Conservation (phyloP, 2,797 vertebrate genomes). For the Enteromius mattozi region DNA sequence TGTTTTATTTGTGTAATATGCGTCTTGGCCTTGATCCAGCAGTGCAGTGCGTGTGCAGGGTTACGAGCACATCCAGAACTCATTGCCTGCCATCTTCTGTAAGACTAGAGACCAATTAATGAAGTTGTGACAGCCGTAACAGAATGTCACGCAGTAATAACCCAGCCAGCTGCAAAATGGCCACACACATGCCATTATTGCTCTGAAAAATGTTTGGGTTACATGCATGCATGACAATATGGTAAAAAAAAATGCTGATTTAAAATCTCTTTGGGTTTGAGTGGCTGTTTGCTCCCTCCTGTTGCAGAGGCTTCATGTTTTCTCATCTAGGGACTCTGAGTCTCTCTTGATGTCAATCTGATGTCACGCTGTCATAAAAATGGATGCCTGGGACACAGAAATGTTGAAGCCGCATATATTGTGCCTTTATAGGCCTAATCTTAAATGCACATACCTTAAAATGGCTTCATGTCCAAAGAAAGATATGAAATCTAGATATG, state of each 20-base stretch:
- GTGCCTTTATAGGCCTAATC: neutral
- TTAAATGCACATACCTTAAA: neutral
- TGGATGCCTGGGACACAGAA: slow-evolving; percentile 3
- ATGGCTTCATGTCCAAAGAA: neutral
- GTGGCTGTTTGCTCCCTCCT: slow-evolving; percentile 3
- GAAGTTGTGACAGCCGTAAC: slow-evolving; percentile 42
- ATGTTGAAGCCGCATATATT: neutral
- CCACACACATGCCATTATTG: neutral
- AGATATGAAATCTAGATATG: neutral
- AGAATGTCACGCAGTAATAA: neutral
- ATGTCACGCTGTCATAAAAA: slow-evolving; percentile 32
- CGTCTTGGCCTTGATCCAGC: slow-evolving; percentile 77
- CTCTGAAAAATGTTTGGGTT: slow-evolving; percentile 3
- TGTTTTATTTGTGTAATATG: slow-evolving; percentile 78
- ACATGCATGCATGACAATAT: neutral
- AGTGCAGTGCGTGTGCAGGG: slow-evolving; percentile 65
- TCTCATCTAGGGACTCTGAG: neutral
- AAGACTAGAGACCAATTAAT: slow-evolving; percentile 65
- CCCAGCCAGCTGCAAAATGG: neutral
- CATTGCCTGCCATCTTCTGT: slow-evolving; percentile 68
- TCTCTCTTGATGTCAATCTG: slow-evolving; percentile 35
- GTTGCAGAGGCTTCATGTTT: slow-evolving; percentile 22
- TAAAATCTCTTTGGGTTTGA: neutral
- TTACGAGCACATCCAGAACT: slow-evolving; percentile 74
- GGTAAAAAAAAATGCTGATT: neutral